Evolutionary conservation across 2,797 vertebrate genomes (phyloP).

Genomic region (Phrynocephalus forsythii): DNA sequence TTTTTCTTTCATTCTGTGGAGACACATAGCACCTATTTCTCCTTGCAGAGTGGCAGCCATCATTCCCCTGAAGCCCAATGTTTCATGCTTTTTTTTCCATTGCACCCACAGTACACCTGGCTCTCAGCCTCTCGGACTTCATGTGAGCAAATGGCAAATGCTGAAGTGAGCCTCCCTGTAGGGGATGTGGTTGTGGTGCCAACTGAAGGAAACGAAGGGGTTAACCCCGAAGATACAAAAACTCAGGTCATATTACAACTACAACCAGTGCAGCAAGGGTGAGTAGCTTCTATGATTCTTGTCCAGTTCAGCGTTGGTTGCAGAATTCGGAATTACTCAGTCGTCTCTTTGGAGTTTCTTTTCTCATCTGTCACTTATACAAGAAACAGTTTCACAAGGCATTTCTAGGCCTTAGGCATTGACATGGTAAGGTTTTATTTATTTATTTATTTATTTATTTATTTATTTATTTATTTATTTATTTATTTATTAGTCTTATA

Average conservation of each 20-base stretch:
- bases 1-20: background rate
- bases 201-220: constrained; percentile 84
- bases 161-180: constrained; percentile 88
- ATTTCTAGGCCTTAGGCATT: background rate
- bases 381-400: background rate
- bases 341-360: background rate
- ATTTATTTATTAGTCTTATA: too few relatives aligned
- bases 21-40: background rate
- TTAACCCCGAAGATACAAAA: constrained; percentile 87
- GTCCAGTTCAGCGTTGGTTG: background rate
- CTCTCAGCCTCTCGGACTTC: constrained; percentile 58
- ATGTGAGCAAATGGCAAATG: constrained; percentile 89
- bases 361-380: background rate
- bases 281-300: constrained; percentile 65
- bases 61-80: background rate
- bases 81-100: constrained; percentile 29
- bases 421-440: too few relatives aligned
- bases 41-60: background rate
- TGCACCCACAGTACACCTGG: constrained; percentile 53
- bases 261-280: constrained; percentile 91
- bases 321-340: background rate
- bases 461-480: too few relatives aligned
- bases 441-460: too few relatives aligned
- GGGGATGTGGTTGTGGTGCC: constrained; percentile 87
- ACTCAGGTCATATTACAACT: constrained; percentile 90